phyloP scores from a whole-genome alignment of 2,113 vertebrate species.

The Ovis canadensis region DNA sequence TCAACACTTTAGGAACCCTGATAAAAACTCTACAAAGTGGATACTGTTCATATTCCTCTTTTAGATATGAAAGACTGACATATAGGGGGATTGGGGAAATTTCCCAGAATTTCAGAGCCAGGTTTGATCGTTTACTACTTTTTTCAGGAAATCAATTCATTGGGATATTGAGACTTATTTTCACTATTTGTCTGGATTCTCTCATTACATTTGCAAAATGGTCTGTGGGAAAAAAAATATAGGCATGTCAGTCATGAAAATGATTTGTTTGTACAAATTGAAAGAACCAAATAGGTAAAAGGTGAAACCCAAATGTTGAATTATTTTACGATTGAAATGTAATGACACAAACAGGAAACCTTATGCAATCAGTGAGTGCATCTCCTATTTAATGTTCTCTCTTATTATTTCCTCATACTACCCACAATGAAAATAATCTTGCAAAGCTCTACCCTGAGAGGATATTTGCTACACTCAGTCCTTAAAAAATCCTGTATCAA shows the following conservation, averaged over 20 bases:
- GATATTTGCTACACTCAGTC: not conserved
- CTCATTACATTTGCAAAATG: not conserved
- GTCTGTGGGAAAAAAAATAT: not conserved
- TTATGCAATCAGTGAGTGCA: not conserved
- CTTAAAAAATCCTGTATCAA: constrained; percentile 16
- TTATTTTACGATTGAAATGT: constrained; percentile 25
- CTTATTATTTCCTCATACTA: constrained; percentile 40
- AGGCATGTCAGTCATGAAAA: not conserved
- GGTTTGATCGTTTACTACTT: not conserved
- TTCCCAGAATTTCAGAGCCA: not conserved
- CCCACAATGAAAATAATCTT: constrained; percentile 28
- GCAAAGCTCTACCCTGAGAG: not conserved
- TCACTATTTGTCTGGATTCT: not conserved
- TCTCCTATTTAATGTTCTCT: constrained; percentile 27
- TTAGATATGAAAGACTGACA: not conserved
- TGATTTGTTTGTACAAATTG: not conserved
- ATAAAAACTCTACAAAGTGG: not conserved
- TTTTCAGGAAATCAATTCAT: not conserved
- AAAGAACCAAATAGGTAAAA: constrained; percentile 19
- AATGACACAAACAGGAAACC: constrained; percentile 40
- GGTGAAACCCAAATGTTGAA: not conserved
- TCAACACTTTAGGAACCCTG: not conserved
- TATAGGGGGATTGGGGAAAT: not conserved
- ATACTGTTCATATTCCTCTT: not conserved
- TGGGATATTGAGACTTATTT: not conserved